phyloP scores from a whole-genome alignment of 2,888 invertebrate species.

The Spialia ferax region DNA sequence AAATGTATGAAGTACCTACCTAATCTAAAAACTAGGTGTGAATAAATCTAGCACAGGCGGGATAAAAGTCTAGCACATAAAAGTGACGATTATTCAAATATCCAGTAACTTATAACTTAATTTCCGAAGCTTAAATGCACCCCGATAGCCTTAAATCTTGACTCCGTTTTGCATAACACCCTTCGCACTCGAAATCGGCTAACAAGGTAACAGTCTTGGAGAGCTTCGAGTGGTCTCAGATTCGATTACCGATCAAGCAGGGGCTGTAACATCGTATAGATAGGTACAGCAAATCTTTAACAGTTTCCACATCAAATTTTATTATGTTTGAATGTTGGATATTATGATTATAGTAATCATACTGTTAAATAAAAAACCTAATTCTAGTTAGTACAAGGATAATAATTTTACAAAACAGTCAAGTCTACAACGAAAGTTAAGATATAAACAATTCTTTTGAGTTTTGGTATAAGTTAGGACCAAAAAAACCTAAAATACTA shows the following conservation, averaged over 20 bases:
- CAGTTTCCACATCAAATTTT: background rate
- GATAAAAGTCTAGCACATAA: background rate
- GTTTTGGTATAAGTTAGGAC: too few relatives aligned
- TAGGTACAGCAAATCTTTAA: background rate
- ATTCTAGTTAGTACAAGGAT: too few relatives aligned
- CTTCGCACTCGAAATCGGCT: constrained; percentile 10
- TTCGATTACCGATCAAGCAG: constrained; percentile 29
- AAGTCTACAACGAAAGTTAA: too few relatives aligned
- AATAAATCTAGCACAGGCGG: too few relatives aligned
- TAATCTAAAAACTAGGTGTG: too few relatives aligned
- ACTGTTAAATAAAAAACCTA: too few relatives aligned
- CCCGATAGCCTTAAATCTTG: constrained; percentile 22
- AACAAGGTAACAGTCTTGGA: constrained; percentile 25
- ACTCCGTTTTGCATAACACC: constrained; percentile 28
- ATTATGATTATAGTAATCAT: too few relatives aligned
- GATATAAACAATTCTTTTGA: too few relatives aligned
- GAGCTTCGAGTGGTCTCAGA: constrained; percentile 25
- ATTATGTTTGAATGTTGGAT: background rate
- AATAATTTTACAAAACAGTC: too few relatives aligned
- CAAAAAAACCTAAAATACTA: background rate
- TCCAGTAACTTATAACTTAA: constrained; percentile 1
- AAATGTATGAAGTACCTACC: too few relatives aligned
- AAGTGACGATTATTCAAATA: background rate
- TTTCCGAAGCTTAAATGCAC: constrained; percentile 19
- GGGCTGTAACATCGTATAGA: constrained; percentile 8